These are phyloP conservation scores for Goniozus legneri DNA, from an alignment of 1,140 invertebrate species.

Conservation along the genomic window DNA sequence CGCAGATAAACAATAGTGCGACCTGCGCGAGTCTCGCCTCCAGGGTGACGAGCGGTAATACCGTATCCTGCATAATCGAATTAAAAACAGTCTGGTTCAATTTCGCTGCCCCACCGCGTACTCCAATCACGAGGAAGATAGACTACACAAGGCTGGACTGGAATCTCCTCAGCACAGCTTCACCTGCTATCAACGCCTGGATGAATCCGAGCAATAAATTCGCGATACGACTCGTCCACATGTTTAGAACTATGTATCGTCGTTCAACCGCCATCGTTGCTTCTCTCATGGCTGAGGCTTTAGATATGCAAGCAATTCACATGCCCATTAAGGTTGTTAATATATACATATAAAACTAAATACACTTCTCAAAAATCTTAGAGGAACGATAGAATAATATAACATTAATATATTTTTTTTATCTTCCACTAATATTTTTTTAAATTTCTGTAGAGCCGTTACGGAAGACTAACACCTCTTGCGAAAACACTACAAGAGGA, in stretches of 20 bases:
- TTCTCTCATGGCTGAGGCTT: constrained; percentile 90
- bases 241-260: constrained; percentile 72
- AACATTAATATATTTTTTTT: neutral
- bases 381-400: no score
- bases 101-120: constrained; percentile 92
- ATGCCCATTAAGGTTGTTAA: constrained; percentile 73
- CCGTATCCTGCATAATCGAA: constrained; percentile 79
- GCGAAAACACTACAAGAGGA: constrained; percentile 92
- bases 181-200: constrained; percentile 95
- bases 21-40: constrained; percentile 31
- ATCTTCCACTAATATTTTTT: constrained; percentile 7
- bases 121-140: constrained; percentile 91
- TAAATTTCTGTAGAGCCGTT: constrained; percentile 71
- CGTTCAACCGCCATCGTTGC: constrained; percentile 84
- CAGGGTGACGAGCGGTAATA: constrained; percentile 59
- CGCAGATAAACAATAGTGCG: constrained; percentile 48
- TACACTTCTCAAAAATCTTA: no score
- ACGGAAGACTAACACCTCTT: constrained; percentile 81
- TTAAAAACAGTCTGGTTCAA: constrained; percentile 94
- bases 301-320: constrained; percentile 80
- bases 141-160: constrained; percentile 93
- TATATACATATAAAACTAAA: constrained; percentile 3
- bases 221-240: constrained; percentile 75
- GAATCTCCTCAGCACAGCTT: constrained; percentile 93
- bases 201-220: constrained; percentile 92